Conservation (phyloP, 1,140 invertebrate species). For the Oedothorax gibbosus region DNA sequence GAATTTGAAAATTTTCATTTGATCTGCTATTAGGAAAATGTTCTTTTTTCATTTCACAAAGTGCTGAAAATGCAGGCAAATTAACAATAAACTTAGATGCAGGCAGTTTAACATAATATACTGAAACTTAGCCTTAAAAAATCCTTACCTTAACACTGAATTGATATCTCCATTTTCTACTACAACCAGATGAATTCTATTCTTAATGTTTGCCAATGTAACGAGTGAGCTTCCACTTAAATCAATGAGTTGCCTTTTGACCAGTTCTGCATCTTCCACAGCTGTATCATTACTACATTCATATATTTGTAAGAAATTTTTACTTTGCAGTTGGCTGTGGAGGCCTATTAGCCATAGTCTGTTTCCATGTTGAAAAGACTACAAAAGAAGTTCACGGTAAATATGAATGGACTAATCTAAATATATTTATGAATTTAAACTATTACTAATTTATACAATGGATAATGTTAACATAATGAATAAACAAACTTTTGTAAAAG, state of each 20-base stretch:
- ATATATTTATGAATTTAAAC: no score
- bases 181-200: neutral
- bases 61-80: no score
- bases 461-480: no score
- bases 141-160: constrained; percentile 2
- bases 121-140: no score
- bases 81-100: no score
- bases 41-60: no score
- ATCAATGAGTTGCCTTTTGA: neutral
- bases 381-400: neutral
- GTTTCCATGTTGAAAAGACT: constrained; percentile 15
- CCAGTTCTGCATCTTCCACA: neutral
- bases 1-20: no score
- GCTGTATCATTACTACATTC: neutral
- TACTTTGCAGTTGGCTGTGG: neutral
- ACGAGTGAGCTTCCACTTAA: neutral
- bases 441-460: no score
- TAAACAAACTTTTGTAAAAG: no score
- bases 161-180: neutral
- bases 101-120: no score
- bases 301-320: neutral
- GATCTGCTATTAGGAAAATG: no score
- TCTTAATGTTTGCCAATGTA: neutral
- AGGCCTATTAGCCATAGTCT: constrained; percentile 3
- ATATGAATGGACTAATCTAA: neutral